Evolutionary conservation across 1,140 invertebrate genomes (phyloP), one percentile per base, ranked within the genome.

Genomic region (Mamestra configurata): DNA sequence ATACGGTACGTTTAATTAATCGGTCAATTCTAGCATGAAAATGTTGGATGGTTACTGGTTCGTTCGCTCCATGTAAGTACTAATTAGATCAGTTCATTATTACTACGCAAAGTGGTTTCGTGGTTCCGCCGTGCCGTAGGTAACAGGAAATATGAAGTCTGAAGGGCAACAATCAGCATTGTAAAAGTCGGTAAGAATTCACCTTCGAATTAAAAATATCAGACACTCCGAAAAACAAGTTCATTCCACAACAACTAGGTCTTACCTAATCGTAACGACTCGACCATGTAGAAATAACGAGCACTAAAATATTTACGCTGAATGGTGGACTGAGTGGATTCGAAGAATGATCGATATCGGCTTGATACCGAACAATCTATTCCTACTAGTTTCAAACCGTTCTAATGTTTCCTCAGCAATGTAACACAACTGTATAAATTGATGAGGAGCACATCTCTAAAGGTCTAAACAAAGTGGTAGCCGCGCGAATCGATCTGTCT

Each of bases 11-110:
- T 71, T 31, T 51, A n/a, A 70, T 71, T 71, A 53, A 71, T 71
- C 15, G 1, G n/a, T 24, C 27, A 71, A 51, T 24, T 71, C 68
- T 71, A 35, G 46, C 68, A 43, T 71, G 46, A 53, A 53, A 57
- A 31, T 20, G 24, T 71, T 35, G 46, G 68, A 71, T 71, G 68
- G 24, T 35, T 35, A 71, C 43, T n/a, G 43, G 61, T 40, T 66
- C 7, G 46, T 24, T 18, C 13, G 68, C 68, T 71, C 46, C 27
- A 10, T 24, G 13, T n/a, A n/a, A n/a, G n/a, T 53, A 20, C 46
- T 53, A 53, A 71, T 71, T 71, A 71, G 68, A 71, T 71, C 68
- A 71, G 68, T 51, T 71, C 35, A 71, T 53, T 53, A 71, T 35
- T 53, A 71, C 46, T 35, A 35, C 24, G 46, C 68, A 31, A 71